phyloP scores from a whole-genome alignment of 2,797 vertebrate genomes.

The Leontopithecus rosalia region DNA sequence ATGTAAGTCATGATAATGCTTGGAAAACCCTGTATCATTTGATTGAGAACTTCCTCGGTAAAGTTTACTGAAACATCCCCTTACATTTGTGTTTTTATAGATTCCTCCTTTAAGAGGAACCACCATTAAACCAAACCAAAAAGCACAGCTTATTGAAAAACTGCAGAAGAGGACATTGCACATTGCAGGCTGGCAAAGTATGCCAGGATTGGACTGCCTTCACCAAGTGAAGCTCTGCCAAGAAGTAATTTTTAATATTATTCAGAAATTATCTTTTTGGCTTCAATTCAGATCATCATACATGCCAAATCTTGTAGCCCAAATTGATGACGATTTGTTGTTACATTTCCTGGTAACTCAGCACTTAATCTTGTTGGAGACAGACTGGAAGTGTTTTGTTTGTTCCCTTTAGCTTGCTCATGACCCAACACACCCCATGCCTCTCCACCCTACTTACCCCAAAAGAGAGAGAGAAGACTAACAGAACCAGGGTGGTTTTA shows the following conservation, averaged over 20 bases:
- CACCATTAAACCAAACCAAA: neutral
- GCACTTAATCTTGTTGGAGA: constrained; percentile 24
- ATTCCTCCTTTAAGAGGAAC: neutral
- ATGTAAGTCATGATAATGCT: neutral
- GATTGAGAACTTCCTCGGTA: neutral
- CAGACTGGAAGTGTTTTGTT: neutral
- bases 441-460: no score
- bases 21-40: neutral
- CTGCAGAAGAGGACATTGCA: neutral
- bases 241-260: constrained; percentile 51
- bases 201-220: neutral
- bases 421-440: rapidly evolving
- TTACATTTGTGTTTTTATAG: neutral
- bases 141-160: neutral
- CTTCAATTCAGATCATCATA: constrained; percentile 27
- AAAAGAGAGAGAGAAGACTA: neutral
- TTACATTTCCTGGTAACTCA: neutral
- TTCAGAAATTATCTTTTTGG: constrained; percentile 64
- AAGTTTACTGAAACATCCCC: neutral
- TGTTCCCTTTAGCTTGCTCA: neutral
- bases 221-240: neutral
- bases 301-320: constrained; percentile 10
- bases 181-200: neutral
- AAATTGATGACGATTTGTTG: neutral
- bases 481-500: neutral